Percentiles rank a stretch among this genome's conserved stretches.
Evolutionary conservation across 2,797 vertebrate genomes (phyloP).

Genomic region (Lophura swinhoii): DNA sequence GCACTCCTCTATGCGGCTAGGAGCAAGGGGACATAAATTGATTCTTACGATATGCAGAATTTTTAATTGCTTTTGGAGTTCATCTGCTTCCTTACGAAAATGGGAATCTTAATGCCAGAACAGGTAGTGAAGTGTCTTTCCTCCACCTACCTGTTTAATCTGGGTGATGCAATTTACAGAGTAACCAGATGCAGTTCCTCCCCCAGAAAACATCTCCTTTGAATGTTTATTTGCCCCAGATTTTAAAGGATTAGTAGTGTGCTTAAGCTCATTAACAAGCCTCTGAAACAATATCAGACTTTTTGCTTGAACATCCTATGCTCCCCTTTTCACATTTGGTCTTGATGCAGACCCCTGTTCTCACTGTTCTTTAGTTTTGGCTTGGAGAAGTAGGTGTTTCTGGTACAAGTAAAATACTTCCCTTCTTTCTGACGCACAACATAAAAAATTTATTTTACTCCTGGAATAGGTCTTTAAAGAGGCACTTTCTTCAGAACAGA

Average conservation of each 20-base stretch:
- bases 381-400: background rate
- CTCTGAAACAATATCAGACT: slow-evolving; percentile 22
- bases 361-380: background rate
- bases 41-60: background rate
- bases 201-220: background rate
- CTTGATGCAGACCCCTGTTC: background rate
- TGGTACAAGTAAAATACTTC: background rate
- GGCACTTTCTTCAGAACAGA: background rate
- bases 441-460: background rate
- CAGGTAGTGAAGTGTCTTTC: slow-evolving; percentile 32
- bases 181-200: background rate
- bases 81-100: slow-evolving; percentile 1
- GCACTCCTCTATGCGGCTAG: background rate
- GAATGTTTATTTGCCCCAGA: background rate
- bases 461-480: slow-evolving; percentile 3
- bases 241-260: background rate
- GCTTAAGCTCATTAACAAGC: slow-evolving; percentile 21
- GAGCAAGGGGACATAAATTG: background rate
- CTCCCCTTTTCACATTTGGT: background rate
- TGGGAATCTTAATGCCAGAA: background rate
- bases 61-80: slow-evolving; percentile 8
- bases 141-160: slow-evolving; percentile 9
- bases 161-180: slow-evolving; percentile 4
- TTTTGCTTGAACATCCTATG: background rate
- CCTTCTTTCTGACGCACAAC: background rate